Conservation (phyloP, 1,140 invertebrate genomes). For the Nephila pilipes region DNA sequence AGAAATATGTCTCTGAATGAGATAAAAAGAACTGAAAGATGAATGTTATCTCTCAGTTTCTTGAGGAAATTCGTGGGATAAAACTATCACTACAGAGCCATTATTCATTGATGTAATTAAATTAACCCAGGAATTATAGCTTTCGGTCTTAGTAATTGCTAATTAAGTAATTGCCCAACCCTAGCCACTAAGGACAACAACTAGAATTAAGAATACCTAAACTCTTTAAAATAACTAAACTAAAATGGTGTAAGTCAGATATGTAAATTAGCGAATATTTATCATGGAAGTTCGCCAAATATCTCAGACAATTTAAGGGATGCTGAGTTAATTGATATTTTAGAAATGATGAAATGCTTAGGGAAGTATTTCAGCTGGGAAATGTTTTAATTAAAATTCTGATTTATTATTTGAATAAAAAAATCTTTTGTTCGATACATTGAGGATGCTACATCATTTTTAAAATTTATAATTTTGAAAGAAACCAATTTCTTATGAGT, state of each 20-base stretch:
- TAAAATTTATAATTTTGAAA: no score
- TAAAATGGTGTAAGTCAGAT: constrained; percentile 13
- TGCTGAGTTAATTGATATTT: background rate
- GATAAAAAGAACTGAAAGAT: background rate
- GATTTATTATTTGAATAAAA: no score
- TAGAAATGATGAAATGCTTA: no score
- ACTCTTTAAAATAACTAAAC: background rate
- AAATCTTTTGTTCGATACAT: no score
- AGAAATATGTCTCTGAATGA: background rate
- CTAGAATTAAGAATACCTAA: constrained; percentile 16
- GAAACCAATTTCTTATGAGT: no score
- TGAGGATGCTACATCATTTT: no score
- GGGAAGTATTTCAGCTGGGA: no score
- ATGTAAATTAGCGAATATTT: background rate
- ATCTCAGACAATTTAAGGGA: background rate
- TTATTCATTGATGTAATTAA: constrained; percentile 55
- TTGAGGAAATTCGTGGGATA: background rate
- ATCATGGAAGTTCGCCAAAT: background rate
- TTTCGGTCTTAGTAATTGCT: constrained; percentile 27
- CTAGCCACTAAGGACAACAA: constrained; percentile 38
- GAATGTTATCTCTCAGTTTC: background rate
- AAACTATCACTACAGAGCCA: background rate
- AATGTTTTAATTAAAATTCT: no score
- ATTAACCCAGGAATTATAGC: constrained; percentile 37
- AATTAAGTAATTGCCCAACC: constrained; percentile 62